phyloP scores from a whole-genome alignment of 2,888 invertebrate species.

The Ctenicera cuprea region DNA sequence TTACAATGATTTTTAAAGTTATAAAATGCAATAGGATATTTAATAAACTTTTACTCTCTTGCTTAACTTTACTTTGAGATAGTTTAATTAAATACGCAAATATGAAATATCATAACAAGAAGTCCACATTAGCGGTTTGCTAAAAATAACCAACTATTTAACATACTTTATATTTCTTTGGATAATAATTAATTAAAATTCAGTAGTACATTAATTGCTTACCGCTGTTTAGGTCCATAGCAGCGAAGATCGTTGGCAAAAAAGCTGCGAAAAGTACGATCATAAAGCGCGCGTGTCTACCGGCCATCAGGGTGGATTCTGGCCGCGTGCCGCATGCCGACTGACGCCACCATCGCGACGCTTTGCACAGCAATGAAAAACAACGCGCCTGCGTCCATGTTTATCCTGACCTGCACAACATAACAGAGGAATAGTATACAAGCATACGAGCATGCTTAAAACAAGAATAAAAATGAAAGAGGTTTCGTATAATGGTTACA shows the following conservation, averaged over 20 bases:
- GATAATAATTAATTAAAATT: too few relatives aligned
- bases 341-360: conserved; percentile 63
- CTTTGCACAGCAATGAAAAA: conserved; percentile 52
- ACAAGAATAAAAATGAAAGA: conserved; percentile 47
- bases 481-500: conserved; percentile 39
- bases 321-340: conserved; percentile 66
- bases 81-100: too few relatives aligned
- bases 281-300: conserved; percentile 56
- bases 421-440: conserved; percentile 46
- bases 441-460: conserved; percentile 44
- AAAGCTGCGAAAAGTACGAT: conserved; percentile 51
- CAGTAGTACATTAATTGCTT: conserved; percentile 42
- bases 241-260: conserved; percentile 49
- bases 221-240: conserved; percentile 61
- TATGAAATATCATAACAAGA: too few relatives aligned
- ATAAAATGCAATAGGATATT: too few relatives aligned
- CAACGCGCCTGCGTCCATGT: conserved; percentile 59
- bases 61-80: too few relatives aligned
- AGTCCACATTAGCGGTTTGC: too few relatives aligned
- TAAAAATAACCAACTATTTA: too few relatives aligned
- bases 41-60: too few relatives aligned
- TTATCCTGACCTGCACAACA: conserved; percentile 64
- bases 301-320: conserved; percentile 54
- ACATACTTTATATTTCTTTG: too few relatives aligned
- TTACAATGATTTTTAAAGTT: too few relatives aligned